Base-by-base conservation (phyloP, 2,797 vertebrate genomes). In the Xyrichtys novacula region DNA sequence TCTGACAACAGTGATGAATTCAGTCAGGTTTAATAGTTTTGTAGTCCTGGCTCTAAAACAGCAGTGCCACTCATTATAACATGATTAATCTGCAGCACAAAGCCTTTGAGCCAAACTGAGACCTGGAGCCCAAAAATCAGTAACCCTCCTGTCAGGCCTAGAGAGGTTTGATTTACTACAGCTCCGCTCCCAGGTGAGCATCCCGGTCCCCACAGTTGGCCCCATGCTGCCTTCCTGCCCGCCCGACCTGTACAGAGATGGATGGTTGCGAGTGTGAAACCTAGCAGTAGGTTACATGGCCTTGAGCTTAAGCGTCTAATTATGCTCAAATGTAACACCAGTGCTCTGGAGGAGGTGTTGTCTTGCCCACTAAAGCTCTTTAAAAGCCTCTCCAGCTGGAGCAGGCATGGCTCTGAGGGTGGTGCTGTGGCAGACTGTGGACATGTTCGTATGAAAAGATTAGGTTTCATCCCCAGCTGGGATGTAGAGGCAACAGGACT, bases 271-370 rank as follows among this genome's bases (percentile, higher is more conserved):
- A 68, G 77, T 62, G 83, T 87, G 85, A 92, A 94, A 91, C 84
- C 79, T 32, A 70, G 80, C 86, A 89, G 85, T 89, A 47, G 31
- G 78, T 89, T 80, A 86, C 86, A 90, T 85, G 85, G 89, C 88
- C 93, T 88, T 87, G 76, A 93, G 91, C 87, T 74, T 87, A 49
- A 71, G 79, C 75, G 65, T 89, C 91, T 94, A 93, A 95, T 95
- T 92, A 91, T 75, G 57, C 89, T 92, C 78, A 94, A 93, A 93
- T 85, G 85, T 82, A 91, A 90, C 40, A 80, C 85, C 88, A 89
- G 85, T 88, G 75, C 81, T 93, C 93, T 91, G 8, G 65, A 94
- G 93, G 82, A 90, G 93, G 92, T 92, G 89, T 89, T 94, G 94
- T 91, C 71, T 81, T 20, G 31, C 81, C 83, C 84, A 81, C 70